A percentile compares a stretch with the other conserved stretches of the same genome.
phyloP scores from a whole-genome alignment of 30 jellyfish, hydroid and myxozoan genomes.

The Morbakka virulenta region DNA sequence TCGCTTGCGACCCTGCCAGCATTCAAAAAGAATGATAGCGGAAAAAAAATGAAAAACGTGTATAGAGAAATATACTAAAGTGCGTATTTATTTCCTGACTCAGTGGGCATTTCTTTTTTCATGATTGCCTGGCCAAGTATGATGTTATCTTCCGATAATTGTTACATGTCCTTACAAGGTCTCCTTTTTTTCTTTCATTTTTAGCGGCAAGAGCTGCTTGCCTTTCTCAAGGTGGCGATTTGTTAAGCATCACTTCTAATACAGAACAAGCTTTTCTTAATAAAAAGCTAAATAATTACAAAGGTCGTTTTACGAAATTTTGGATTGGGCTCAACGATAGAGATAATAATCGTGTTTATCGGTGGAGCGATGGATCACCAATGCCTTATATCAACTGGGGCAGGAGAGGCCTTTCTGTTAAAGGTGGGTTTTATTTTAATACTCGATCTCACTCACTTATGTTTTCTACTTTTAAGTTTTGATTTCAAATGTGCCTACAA shows the following conservation, averaged over 20 bases:
- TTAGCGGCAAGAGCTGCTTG: slow-evolving; percentile 91
- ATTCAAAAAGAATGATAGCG: too few species aligned
- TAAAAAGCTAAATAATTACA: not conserved
- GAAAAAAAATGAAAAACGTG: too few species aligned
- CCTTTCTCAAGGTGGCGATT: slow-evolving; percentile 64
- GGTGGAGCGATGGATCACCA: slow-evolving; percentile 91
- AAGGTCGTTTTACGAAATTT: slow-evolving; percentile 28
- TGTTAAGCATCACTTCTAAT: slow-evolving; percentile 62
- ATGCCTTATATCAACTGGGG: slow-evolving; percentile 57
- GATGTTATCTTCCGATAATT: not conserved
- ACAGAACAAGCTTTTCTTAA: slow-evolving; percentile 38
- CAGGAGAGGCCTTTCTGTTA: slow-evolving; percentile 33
- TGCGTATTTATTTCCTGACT: too few species aligned
- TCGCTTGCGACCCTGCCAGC: too few species aligned
- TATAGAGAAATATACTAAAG: too few species aligned
- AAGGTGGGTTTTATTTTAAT: slow-evolving; percentile 10
- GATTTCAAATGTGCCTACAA: too few species aligned
- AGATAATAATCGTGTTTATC: slow-evolving; percentile 32
- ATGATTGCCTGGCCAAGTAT: too few species aligned
- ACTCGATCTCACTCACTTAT: not conserved
- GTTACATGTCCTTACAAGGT: not conserved
- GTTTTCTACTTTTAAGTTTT: not conserved
- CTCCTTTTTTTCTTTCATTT: not conserved
- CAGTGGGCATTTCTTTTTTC: too few species aligned
- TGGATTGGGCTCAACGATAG: slow-evolving; percentile 90